Base-by-base conservation (phyloP, 2,113 vertebrate genomes). In the Saccopteryx leptura region DNA sequence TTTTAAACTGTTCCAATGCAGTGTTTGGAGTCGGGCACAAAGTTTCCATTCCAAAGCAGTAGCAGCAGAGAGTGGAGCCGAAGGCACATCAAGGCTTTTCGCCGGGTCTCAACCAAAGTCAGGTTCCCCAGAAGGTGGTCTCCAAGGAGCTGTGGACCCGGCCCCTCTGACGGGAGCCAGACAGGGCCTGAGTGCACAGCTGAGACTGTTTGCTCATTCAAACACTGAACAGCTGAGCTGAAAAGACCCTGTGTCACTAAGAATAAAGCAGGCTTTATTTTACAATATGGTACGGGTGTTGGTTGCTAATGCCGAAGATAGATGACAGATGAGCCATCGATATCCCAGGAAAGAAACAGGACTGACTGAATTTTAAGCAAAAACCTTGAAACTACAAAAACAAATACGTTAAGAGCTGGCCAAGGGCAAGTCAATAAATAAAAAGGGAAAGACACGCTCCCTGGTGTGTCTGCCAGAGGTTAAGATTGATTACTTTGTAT, bases 391-490 rank as follows among this genome's bases (percentile, higher is more conserved):
- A 60, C 90, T 93, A 93, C 93, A 97, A 97, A 96, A 96, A 93
- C 95, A 68, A 71, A 96, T 75, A 89, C 0, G 7, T 86, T 93
- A 33, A 96, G 71, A 21, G 9, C 72, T 96, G 63, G 95, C 81
- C 95, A 92, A 94, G 97, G 94, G 74, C 81, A 96, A 97, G 82
- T 39, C 48, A 93, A 69, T 92, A 94, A 97, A 96, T 94, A 90
- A 76, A 92, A 95, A 95, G 75, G 13, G 60, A 68, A 75, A 97
- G 92, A 92, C 71, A 48, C 83, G 39, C 48, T 68, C 85, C 63
- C 58, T 26, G 68, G 85, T 26, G 19, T 39, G 91, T 82, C 88
- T 95, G 92, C 69, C 93, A 93, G 88, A 21, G 97, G 96, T 66
- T 86, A 83, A 94, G 83, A 91, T 3, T 74, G 69, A 96, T 91